Base-by-base conservation (phyloP, 1,140 invertebrate species). In the Penaeus japonicus region DNA sequence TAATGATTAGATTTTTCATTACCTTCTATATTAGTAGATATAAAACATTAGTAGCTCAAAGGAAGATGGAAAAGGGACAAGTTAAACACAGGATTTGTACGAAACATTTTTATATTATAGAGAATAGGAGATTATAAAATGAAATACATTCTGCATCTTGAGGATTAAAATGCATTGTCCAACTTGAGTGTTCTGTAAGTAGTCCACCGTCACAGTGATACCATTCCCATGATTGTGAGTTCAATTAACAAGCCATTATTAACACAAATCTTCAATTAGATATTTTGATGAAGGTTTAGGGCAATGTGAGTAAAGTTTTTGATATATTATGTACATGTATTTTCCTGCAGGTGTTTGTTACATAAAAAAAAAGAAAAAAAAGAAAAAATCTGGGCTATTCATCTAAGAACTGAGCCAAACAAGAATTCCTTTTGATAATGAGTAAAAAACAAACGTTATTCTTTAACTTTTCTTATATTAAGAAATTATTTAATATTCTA, bases 41-140 rank as follows among this genome's bases (percentile, higher is more conserved):
- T 47, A 47, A 47, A 47, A 47, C 47, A 47, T 85, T 85, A 85
- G 84, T 85, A 77, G 73, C 65, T 59, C 24, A 88, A 47, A 47
- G 57, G 87, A 88, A 59, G 73, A 75, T 83, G 80, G 70, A 77
- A 27, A 88, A 83, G 80, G 78, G 87, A 47, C 73, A 32, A 88
- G 80, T 83, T 88, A 88, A 88, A 88, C 87, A 55, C 87, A 75
- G 80, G 80, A 83, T 83, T 88, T 88, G 80, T 88, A 88, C 73
- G 78, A 88, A 82, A 83, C 79, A 83, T 83, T 88, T 47, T 88
- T 88, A 88, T 88, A 88, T 88, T 88, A 88, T 77, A 75, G 87
- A 88, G 87, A 88, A 83, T 88, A 88, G 80, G 87, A 88, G 80
- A 88, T 83, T 88, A 83, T 88, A 88, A 88, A 88, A 88, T 84